A percentile compares a stretch with the other conserved stretches of the same genome.
phyloP scores from a whole-genome alignment of 2,888 invertebrate genomes.

The Hydrotaea cyrtoneurina region DNA sequence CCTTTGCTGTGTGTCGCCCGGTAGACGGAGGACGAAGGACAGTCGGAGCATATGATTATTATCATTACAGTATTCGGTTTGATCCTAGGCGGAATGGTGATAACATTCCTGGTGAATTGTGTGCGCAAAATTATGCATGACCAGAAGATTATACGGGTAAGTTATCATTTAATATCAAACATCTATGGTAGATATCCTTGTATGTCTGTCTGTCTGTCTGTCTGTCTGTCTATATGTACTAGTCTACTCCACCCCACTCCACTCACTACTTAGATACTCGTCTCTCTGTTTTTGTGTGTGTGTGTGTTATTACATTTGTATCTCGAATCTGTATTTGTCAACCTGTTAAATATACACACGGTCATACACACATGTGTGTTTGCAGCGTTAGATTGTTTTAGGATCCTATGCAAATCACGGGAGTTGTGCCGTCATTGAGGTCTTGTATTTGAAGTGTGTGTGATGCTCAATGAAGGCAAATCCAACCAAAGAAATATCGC shows the following conservation, averaged over 20 bases:
- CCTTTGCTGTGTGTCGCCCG: not conserved
- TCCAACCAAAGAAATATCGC: too few relatives aligned
- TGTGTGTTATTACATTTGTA: conserved; percentile 22
- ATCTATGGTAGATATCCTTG: not conserved
- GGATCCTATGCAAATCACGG: too few relatives aligned
- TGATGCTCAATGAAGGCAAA: too few relatives aligned
- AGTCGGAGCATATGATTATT: conserved; percentile 89
- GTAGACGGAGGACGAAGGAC: conserved; percentile 76
- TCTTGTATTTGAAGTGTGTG: too few relatives aligned
- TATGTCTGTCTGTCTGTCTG: conserved; percentile 3
- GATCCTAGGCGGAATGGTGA: conserved; percentile 93
- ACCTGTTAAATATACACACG: conserved; percentile 6
- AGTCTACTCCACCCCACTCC: not conserved
- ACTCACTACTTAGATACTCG: not conserved
- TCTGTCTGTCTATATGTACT: conserved; percentile 9
- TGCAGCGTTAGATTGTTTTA: not conserved
- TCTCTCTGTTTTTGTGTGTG: not conserved
- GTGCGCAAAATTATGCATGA: conserved; percentile 92
- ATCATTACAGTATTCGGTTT: conserved; percentile 93
- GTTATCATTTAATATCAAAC: conserved; percentile 70
- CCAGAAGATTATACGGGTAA: conserved; percentile 92
- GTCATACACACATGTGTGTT: not conserved
- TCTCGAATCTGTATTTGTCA: conserved; percentile 21
- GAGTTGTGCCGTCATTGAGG: too few relatives aligned
- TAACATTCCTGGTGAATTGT: conserved; percentile 94